Evolutionary conservation across 2,113 vertebrate genomes (phyloP).

Genomic region (Rhipidura dahli): DNA sequence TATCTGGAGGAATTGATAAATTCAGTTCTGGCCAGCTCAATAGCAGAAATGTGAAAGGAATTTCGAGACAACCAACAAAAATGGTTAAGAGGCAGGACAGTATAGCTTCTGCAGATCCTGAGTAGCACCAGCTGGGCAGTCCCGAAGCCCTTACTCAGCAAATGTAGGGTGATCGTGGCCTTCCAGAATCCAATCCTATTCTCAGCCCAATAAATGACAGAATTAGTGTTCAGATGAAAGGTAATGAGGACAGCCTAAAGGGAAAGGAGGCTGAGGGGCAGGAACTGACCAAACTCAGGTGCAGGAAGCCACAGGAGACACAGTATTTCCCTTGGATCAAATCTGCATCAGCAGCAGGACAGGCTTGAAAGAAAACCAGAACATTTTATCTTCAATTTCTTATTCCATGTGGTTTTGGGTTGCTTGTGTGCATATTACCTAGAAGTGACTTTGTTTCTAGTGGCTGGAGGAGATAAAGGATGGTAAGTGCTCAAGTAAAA

Average conservation of each 20-base stretch:
- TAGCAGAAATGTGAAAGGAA: conserved; percentile 9
- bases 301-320: not conserved
- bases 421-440: not conserved
- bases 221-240: not conserved
- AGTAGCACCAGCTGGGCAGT: not conserved
- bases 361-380: not conserved
- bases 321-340: not conserved
- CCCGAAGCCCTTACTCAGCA: not conserved
- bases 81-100: not conserved
- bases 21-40: not conserved
- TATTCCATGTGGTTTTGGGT: not conserved
- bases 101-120: not conserved
- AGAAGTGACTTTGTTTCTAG: not conserved
- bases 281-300: not conserved
- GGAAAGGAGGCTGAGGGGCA: not conserved
- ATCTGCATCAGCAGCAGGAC: not conserved
- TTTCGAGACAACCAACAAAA: not conserved
- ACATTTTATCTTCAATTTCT: not conserved
- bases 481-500: not conserved
- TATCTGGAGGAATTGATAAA: conserved; percentile 23
- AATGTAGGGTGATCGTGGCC: too few relatives aligned
- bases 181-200: not conserved
- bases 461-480: not conserved
- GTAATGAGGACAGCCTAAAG: not conserved
- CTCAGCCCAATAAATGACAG: not conserved